Percentiles rank a stretch among this genome's conserved stretches.
Conservation (phyloP, 2,113 vertebrate species). For the Pangasianodon hypophthalmus region DNA sequence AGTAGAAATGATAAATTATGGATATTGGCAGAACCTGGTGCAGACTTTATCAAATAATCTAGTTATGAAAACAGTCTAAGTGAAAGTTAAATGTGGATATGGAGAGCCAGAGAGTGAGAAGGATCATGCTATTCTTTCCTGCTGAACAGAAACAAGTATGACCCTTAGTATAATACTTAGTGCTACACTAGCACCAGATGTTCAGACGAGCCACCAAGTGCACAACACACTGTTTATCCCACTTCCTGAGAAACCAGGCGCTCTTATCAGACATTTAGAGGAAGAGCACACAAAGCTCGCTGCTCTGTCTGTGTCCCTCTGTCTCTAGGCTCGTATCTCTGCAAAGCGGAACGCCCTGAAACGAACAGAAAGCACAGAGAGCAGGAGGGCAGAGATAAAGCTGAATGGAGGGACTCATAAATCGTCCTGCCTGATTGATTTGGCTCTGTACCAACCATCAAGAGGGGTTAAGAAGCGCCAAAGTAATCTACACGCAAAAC, state of each 20-base stretch:
- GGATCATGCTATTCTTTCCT: neutral
- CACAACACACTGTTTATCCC: conserved; percentile 28
- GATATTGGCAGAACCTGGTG: neutral
- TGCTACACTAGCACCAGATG: conserved; percentile 15
- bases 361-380: conserved; percentile 24
- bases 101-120: neutral
- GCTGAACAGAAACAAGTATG: neutral
- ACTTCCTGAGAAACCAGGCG: conserved; percentile 43
- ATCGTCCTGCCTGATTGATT: conserved; percentile 25
- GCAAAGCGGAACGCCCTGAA: conserved; percentile 27
- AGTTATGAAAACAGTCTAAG: neutral
- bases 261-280: conserved; percentile 43
- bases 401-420: conserved; percentile 20
- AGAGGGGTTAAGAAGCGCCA: neutral
- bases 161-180: neutral
- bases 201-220: conserved; percentile 2
- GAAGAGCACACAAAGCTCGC: conserved; percentile 29
- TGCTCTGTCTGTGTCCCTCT: conserved; percentile 11
- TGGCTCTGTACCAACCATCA: neutral
- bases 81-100: neutral
- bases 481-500: neutral
- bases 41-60: neutral
- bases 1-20: neutral
- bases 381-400: conserved; percentile 36
- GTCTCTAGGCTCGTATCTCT: conserved; percentile 32